A percentile compares a stretch with the other conserved stretches of the same genome.
phyloP scores from a whole-genome alignment of 2,888 invertebrate genomes.

The Archips xylosteana region DNA sequence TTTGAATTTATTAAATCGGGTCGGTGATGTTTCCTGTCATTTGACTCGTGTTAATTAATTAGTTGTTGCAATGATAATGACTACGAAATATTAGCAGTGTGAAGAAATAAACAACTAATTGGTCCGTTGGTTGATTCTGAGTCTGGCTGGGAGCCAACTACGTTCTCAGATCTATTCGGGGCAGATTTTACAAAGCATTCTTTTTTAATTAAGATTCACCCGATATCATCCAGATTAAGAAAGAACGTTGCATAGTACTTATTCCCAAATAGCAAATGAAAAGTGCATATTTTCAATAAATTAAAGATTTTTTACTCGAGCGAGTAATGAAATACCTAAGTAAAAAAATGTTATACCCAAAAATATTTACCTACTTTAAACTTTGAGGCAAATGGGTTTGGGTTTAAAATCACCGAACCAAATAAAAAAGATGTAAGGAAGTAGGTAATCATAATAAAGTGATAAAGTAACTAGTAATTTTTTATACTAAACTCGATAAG shows the following conservation, averaged over 20 bases:
- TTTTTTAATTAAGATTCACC: neutral
- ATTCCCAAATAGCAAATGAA: too few species aligned
- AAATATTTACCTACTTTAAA: too few species aligned
- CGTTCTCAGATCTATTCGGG: neutral
- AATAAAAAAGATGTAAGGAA: neutral
- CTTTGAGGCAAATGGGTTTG: neutral
- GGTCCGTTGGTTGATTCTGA: neutral
- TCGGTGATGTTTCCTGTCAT: conserved; percentile 5
- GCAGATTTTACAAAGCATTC: neutral
- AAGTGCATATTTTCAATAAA: neutral
- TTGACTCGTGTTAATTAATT: conserved; percentile 10
- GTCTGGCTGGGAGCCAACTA: conserved; percentile 2
- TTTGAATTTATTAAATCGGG: neutral
- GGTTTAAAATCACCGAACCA: too few species aligned
- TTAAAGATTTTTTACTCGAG: too few species aligned
- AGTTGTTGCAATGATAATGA: neutral
- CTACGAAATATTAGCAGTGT: conserved; percentile 5
- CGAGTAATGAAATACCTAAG: too few species aligned
- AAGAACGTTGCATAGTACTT: too few species aligned
- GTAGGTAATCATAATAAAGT: neutral
- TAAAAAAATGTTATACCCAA: neutral
- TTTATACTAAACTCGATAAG: neutral
- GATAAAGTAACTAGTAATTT: neutral
- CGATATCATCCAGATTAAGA: too few species aligned
- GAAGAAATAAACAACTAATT: conserved; percentile 2